Conservation (phyloP, 2,797 vertebrate genomes). For the Lepidocolaptes lacrymiger region DNA sequence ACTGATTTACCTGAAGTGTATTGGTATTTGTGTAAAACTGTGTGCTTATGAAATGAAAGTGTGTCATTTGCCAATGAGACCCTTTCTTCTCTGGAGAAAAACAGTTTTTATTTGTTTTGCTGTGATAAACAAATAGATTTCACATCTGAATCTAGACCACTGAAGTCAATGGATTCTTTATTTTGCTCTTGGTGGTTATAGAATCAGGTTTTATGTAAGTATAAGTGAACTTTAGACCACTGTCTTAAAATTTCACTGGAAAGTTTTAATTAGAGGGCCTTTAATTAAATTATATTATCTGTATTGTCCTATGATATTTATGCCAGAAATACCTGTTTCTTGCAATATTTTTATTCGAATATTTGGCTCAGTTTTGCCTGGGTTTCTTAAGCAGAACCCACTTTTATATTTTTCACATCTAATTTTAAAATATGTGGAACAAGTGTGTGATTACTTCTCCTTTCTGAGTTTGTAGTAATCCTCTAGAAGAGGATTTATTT, state of each 20-base stretch:
- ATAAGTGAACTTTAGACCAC: not conserved
- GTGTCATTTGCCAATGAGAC: not conserved
- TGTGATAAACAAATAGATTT: not conserved
- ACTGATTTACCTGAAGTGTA: not conserved
- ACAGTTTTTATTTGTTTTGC: not conserved
- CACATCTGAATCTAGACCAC: not conserved
- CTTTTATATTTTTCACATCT: not conserved
- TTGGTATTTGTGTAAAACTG: constrained; percentile 33
- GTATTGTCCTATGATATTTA: not conserved
- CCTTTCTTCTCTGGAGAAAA: not conserved
- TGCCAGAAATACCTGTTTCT: not conserved
- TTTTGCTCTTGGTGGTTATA: not conserved
- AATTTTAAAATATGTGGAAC: not conserved
- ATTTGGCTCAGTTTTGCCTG: not conserved
- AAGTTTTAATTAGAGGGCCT: not conserved
- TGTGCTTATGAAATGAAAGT: constrained; percentile 3
- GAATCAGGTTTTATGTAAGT: not conserved
- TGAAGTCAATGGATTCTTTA: not conserved
- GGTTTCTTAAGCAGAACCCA: not conserved
- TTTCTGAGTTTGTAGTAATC: not conserved
- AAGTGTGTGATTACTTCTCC: not conserved
- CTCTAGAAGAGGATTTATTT: not conserved
- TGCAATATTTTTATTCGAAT: not conserved
- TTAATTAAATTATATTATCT: not conserved
- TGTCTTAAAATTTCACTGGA: not conserved